Evolutionary conservation across 2,113 vertebrate species (phyloP), one percentile per base, ranked within the genome.

Genomic region (Symphodus melops): DNA sequence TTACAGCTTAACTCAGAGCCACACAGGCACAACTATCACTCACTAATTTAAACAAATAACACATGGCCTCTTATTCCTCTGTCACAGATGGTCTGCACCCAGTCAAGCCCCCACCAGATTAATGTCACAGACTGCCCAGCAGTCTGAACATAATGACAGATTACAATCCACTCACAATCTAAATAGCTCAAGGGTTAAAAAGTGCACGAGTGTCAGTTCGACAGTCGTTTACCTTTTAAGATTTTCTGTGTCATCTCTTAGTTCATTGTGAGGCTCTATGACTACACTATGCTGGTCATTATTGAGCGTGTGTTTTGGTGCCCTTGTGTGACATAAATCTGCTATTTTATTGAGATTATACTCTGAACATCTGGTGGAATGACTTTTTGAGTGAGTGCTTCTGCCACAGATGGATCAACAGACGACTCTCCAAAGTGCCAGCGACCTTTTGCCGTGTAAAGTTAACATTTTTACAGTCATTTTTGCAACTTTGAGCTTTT

Each of bases 361-460:
- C 48, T 55, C 3, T 66, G 57, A 82, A 82, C 82, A 82, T 84
- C 79, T 82, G 72, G 68, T 56, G 52, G 48, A 68, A 9, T 17
- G 25, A 42, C 56, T 25, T 53, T 39, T 33, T 75, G 25, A 67
- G 5, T 41, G 42, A 72, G 33, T 9, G 10, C 44, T 23, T 51
- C 60, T 67, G 60, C 64, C 36, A 23, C 56, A 62, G 53, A 63
- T 68, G 53, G 39, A 63, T 37, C 12, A 70, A 49, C 44, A 46
- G 11, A 67, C 33, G 13, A 6, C 16, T 54, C 9, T 73, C 16
- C 42, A 36, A 20, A 71, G n/a, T 16, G 33, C 19, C n/a, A 12
- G 20, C 49, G 53, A 28, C 54, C 41, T 41, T 62, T 48, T 37
- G 12, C 63, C 39, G 4, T 63, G 21, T 58, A 36, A 19, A 49